phyloP scores from a whole-genome alignment of 2,797 vertebrate species.

The Morus bassanus region DNA sequence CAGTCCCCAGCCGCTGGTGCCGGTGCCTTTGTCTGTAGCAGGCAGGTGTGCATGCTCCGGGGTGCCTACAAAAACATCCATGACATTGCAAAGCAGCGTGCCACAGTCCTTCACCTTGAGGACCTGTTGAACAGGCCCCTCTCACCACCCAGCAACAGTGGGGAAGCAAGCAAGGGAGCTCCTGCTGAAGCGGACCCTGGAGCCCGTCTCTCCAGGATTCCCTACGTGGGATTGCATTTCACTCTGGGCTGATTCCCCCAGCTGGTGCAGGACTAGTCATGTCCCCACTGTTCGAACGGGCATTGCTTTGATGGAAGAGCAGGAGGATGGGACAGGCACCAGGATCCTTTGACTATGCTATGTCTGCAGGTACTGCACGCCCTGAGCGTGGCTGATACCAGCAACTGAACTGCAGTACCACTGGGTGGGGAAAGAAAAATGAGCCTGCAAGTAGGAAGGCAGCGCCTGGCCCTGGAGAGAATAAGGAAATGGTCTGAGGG shows the following conservation, averaged over 20 bases:
- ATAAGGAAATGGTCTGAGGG: not conserved
- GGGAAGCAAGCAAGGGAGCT: not conserved
- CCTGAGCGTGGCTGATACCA: too few species aligned
- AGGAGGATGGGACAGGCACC: not conserved
- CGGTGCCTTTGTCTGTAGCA: not conserved
- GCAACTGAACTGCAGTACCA: not conserved
- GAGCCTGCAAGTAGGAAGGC: not conserved
- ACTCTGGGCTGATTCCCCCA: not conserved
- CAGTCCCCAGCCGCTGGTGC: not conserved
- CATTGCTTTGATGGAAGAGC: not conserved
- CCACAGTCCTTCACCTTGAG: not conserved
- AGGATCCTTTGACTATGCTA: accelerated
- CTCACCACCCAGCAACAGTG: not conserved
- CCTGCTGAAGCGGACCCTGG: accelerated
- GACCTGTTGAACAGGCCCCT: not conserved
- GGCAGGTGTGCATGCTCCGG: not conserved
- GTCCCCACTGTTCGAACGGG: accelerated
- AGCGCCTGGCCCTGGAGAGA: not conserved
- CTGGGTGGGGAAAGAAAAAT: not conserved
- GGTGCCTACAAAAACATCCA: accelerated
- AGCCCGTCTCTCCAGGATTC: not conserved
- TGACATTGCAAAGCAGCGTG: not conserved
- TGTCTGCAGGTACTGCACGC: accelerated
- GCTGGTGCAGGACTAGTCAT: not conserved
- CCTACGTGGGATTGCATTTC: not conserved